phyloP scores from a whole-genome alignment of 2,888 invertebrate species.

The Eupithecia centaureata region DNA sequence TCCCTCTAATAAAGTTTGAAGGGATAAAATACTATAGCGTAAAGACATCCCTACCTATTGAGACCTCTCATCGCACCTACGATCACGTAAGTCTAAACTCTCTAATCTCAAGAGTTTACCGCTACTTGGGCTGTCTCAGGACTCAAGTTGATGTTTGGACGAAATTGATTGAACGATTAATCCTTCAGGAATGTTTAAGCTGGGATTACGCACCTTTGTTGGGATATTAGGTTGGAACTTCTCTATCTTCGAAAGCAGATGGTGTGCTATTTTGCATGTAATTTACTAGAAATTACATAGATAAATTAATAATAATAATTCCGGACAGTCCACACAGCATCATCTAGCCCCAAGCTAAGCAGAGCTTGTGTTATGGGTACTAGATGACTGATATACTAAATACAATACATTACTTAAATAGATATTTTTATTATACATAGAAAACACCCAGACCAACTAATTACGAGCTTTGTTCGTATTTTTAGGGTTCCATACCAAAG shows the following conservation, averaged over 20 bases:
- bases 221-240: neutral
- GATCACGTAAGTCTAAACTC: neutral
- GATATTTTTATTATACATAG: no score
- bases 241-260: neutral
- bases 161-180: constrained; percentile 42
- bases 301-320: no score
- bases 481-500: no score
- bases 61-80: neutral
- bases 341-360: no score
- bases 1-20: no score
- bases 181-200: constrained; percentile 36
- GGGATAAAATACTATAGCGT: no score
- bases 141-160: constrained; percentile 32
- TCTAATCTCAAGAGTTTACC: constrained; percentile 33
- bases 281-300: neutral
- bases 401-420: no score
- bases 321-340: no score
- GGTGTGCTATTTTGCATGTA: neutral
- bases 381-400: no score
- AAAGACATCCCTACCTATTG: neutral
- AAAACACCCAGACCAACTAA: no score
- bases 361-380: no score
- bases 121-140: constrained; percentile 24
- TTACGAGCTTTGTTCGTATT: neutral
- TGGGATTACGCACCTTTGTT: constrained; percentile 34